Percentiles rank a stretch among this genome's conserved stretches.
These are phyloP conservation scores for Philotrypesis tridentata DNA, from an alignment of 1,140 invertebrate genomes.

Conservation along the genomic window DNA sequence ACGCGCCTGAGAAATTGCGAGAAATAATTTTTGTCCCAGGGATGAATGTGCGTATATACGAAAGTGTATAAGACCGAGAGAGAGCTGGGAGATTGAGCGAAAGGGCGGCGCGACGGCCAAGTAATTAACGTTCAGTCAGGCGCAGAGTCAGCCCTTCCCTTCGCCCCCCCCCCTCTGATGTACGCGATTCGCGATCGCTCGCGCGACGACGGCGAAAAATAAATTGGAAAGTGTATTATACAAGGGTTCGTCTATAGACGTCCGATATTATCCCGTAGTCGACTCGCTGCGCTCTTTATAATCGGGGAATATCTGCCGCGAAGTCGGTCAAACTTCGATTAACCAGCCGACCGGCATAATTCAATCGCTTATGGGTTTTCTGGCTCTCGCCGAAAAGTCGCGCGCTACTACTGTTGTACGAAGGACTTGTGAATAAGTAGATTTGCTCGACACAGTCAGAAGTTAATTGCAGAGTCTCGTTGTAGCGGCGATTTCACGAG, in stretches of 20 bases:
- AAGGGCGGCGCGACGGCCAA: not conserved
- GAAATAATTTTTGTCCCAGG: slow-evolving; percentile 27
- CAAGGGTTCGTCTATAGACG: no score
- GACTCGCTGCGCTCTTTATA: no score
- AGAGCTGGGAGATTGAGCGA: not conserved
- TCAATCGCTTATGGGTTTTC: not conserved
- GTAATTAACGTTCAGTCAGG: slow-evolving; percentile 24
- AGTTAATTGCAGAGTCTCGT: no score
- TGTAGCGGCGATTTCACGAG: no score
- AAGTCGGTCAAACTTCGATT: not conserved
- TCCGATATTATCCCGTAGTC: no score
- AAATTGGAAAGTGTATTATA: not conserved
- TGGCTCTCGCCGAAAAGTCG: no score
- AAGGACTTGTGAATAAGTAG: no score
- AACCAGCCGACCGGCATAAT: not conserved
- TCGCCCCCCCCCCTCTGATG: no score
- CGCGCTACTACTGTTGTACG: no score
- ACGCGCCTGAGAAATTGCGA: not conserved
- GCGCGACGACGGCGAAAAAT: not conserved
- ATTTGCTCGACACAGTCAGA: no score
- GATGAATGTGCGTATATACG: not conserved
- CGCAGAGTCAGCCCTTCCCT: not conserved
- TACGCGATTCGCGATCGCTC: not conserved
- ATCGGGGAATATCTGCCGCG: no score
- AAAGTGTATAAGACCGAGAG: not conserved